Evolutionary conservation across 2,113 vertebrate species (phyloP).

Genomic region (Poeciliopsis retropinna): DNA sequence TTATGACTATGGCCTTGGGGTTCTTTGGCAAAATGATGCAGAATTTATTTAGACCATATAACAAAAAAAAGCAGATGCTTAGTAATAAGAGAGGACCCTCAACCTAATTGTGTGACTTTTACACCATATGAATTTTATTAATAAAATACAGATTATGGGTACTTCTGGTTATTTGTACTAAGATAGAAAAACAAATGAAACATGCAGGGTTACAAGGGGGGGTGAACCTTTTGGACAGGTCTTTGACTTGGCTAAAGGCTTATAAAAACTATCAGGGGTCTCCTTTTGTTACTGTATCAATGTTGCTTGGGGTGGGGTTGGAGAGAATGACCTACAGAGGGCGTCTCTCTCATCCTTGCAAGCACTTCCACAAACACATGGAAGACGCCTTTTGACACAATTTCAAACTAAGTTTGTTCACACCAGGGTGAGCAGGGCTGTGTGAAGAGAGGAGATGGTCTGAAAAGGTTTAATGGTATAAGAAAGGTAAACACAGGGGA

Average conservation of each 20-base stretch:
- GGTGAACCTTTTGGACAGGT: conserved; percentile 66
- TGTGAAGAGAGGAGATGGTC: conserved; percentile 58
- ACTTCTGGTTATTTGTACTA: no score
- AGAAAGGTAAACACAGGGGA: conserved; percentile 67
- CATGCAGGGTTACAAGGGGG: conserved; percentile 41
- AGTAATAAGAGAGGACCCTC: not conserved
- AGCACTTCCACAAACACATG: conserved; percentile 75
- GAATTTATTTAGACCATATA: not conserved
- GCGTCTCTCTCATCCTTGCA: conserved; percentile 77
- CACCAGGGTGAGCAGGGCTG: conserved; percentile 69
- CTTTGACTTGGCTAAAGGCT: conserved; percentile 70
- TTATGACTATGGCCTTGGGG: no score
- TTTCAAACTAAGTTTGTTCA: conserved; percentile 54
- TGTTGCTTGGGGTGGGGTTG: conserved; percentile 42
- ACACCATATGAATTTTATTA: not conserved
- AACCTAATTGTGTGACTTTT: not conserved
- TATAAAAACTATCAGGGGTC: conserved; percentile 62
- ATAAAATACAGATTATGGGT: no score
- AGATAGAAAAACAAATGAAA: conserved; percentile 17
- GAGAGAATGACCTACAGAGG: conserved; percentile 74
- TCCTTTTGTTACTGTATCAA: conserved; percentile 79
- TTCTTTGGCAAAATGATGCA: no score
- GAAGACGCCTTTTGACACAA: conserved; percentile 46
- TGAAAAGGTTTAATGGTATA: conserved; percentile 72
- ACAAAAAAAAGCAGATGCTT: not conserved